Evolutionary conservation across 23 tunicate genomes (phyloP), one percentile per base, ranked within the genome.

Genomic region (Diplosoma virens): DNA sequence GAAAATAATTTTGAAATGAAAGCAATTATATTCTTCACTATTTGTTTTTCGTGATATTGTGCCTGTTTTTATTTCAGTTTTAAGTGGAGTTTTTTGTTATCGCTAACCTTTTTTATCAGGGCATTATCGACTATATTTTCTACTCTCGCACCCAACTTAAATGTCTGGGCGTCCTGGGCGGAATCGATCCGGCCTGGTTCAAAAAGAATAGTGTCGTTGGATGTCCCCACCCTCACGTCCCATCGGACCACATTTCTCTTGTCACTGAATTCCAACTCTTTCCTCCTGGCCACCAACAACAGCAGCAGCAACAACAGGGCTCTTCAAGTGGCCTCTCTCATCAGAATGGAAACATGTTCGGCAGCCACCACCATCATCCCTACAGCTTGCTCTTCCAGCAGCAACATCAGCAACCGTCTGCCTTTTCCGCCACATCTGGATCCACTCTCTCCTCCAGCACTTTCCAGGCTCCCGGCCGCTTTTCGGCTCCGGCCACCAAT

Each of bases 91-190:
- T n/a, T n/a, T n/a, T n/a, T n/a, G n/a, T n/a, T n/a, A n/a, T n/a
- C n/a, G 22, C 22, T 58, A 17, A 17, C 6, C 65, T 46, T 71
- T 20, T 46, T 71, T 41, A 4, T 20, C 89, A 93, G 98, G 99
- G 99, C 27, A 86, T 95, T 72, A 95, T 95, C 58, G 99, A 95
- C 84, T 95, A 95, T 87, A 95, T 95, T 59, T 95, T 89, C 85
- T 86, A 95, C 72, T 46, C 96, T 26, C 95, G 93, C 4, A 75
- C 95, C 25, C 99, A 95, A 36, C 93, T 95, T 25, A 89, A 82
- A 71, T 92, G 90, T 48, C 85, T 95, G 24, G 88, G 88, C 0
- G 93, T 95, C 9, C 69, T 95, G 33, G 84, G 87, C 5, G 99
- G 99, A 18, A 69, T 95, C 31, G 93, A 84, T 48, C 61, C 63